phyloP scores from a whole-genome alignment of 1,140 invertebrate species.

The Gonioctena quinquepunctata region DNA sequence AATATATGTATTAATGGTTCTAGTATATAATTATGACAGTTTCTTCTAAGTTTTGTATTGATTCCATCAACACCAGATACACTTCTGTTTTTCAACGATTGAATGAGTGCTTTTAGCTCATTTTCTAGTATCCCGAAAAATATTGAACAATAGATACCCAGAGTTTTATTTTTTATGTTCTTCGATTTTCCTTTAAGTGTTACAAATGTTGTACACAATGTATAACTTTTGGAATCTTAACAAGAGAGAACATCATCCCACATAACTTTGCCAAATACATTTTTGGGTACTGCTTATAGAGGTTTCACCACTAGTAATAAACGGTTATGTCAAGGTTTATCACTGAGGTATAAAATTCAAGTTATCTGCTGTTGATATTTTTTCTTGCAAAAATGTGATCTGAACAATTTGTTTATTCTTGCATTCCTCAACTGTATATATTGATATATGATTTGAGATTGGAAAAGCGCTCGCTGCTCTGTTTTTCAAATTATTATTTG shows the following conservation, averaged over 20 bases:
- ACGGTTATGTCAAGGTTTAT: background rate
- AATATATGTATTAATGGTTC: too few relatives aligned
- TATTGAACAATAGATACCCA: background rate
- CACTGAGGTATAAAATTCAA: background rate
- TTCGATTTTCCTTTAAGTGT: background rate
- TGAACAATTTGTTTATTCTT: background rate
- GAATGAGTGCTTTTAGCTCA: too few relatives aligned
- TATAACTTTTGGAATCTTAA: too few relatives aligned
- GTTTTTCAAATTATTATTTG: background rate
- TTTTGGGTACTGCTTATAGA: background rate
- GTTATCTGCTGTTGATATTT: background rate
- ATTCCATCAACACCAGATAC: too few relatives aligned
- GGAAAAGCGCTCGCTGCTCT: too few relatives aligned
- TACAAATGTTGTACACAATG: too few relatives aligned
- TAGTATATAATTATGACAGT: too few relatives aligned
- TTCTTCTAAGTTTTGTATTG: too few relatives aligned
- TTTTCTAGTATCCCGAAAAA: too few relatives aligned
- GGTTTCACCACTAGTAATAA: background rate
- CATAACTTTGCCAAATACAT: background rate
- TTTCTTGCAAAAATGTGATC: background rate
- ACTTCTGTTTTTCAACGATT: too few relatives aligned
- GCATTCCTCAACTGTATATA: background rate
- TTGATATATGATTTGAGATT: too few relatives aligned
- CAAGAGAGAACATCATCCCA: background rate
- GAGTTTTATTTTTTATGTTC: background rate